Evolutionary conservation across 2,113 vertebrate genomes (phyloP), one percentile per base, ranked within the genome.

Genomic region (Sterrhoptilus dennistouni): DNA sequence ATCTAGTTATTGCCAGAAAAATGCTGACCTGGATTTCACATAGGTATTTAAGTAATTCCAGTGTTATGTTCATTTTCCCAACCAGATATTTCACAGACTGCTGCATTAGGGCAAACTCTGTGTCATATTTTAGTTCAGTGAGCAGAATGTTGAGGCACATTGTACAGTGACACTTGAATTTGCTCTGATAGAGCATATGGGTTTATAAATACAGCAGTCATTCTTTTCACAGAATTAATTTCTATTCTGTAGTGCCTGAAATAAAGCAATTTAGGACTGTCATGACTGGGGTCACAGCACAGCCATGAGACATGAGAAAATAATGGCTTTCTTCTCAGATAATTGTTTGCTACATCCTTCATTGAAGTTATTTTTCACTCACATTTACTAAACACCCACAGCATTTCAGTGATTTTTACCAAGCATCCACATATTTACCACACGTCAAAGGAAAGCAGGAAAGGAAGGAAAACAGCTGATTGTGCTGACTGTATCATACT

Each of bases 381-480:
- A 12, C 12, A 45, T 78, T 90, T 54, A 53, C 44, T 3, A 35
- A 56, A 33, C 38, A 23, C 53, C 35, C 44, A 57, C 47, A 87
- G 27, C 25, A 56, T 60, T 86, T 83, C 8, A 7, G 35, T 86
- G 33, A 17, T 47, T 74, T 79, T 95, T 69, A 72, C 50, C 66
- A 36, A 70, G 40, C 25, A 65, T 42, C 28, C 57, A 60, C 23
- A 5, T 35, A 52, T 80, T 84, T 72, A 31, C 31, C 54, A 70
- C 63, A 5, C 23, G 25, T 42, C 89, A 94, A 89, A 96, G 83
- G 28, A 81, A 82, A 83, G 63, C 57, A 72, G 75, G 19, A 91
- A 79, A 83, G 94, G 85, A 93, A 94, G 95, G 84, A 85, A 87
- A 90, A 38, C 10, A 83, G 78, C 38, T 91, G 54, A 95, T 70